These are phyloP conservation scores for Enteromius radiatus DNA, from an alignment of 2,797 vertebrate species.

Conservation along the genomic window DNA sequence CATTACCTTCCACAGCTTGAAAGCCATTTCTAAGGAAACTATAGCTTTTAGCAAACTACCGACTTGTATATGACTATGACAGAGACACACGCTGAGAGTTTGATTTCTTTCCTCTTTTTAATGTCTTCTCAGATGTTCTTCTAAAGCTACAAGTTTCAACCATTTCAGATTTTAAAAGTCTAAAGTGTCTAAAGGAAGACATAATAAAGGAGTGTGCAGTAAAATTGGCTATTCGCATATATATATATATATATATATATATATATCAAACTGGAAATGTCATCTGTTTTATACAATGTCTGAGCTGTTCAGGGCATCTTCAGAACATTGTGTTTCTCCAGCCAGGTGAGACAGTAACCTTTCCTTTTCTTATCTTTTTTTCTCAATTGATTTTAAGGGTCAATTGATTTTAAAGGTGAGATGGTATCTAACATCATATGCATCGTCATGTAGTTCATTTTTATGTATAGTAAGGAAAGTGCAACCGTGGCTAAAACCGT, in stretches of 20 bases:
- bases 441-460: not conserved
- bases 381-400: slow-evolving; percentile 13
- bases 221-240: too few species aligned
- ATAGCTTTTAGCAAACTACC: slow-evolving; percentile 33
- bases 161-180: slow-evolving; percentile 28
- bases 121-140: slow-evolving; percentile 4
- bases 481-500: slow-evolving; percentile 1
- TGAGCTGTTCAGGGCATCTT: not conserved
- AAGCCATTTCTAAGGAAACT: slow-evolving; percentile 23
- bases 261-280: not conserved
- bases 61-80: slow-evolving; percentile 22
- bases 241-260: too few species aligned
- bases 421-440: not conserved
- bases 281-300: not conserved
- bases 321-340: not conserved
- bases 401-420: slow-evolving; percentile 9
- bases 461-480: not conserved
- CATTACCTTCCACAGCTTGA: slow-evolving; percentile 26
- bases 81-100: slow-evolving; percentile 21
- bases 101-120: slow-evolving; percentile 5
- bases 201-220: too few species aligned
- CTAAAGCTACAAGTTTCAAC: slow-evolving; percentile 17
- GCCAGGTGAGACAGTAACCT: not conserved
- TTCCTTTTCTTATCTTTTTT: slow-evolving; percentile 8
- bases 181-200: not conserved